Base-by-base conservation (phyloP, 1,140 invertebrate genomes). In the Ephestia elutella region DNA sequence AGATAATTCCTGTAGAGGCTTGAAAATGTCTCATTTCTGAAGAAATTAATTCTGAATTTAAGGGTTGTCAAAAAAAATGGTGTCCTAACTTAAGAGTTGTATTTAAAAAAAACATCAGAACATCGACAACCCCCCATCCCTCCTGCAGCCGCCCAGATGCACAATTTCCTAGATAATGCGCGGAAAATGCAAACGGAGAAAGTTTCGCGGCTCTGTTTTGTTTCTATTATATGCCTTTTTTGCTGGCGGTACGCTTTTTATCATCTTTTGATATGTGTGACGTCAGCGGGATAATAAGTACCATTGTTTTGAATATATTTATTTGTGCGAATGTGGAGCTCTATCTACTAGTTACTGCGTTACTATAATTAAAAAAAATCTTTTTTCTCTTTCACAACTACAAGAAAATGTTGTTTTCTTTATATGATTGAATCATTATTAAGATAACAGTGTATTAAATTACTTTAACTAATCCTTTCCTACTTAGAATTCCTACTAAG, bases 191-290 rank as follows among this genome's bases (percentile, higher is more conserved):
- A 67, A 71, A 71, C 70, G 70, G 70, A 59, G 62, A 78, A 80
- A 81, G 57, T 83, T 83, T 81, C 69, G 71, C 75, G 71, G 71
- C 70, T 57, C 59, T 63, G 67, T 81, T 83, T 80, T 83, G 78
- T 83, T 80, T 80, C 73, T 81, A 80, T 82, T 80, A 80, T 80
- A 56, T 69, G 70, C 70, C 75, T 78, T 82, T 83, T 79, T 77
- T 74, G 19, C 19, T 77, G 65, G 61, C 64, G 57, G 38, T 44
- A 44, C 59, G 77, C 68, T 70, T 71, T 75, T 61, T 65, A 58
- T 65, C 28, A 60, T 59, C 63, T 60, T 56, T 59, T 65, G 59
- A 54, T 55, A 56, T 57, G 56, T 54, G 57, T 62, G 55, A 62
- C 55, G 60, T 60, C 63, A 25, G 58, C 30, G 50, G 18, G 19